A percentile compares a stretch with the other conserved stretches of the same genome.
Conservation (phyloP, 2,797 vertebrate species). For the Pantherophis alleghaniensis region DNA sequence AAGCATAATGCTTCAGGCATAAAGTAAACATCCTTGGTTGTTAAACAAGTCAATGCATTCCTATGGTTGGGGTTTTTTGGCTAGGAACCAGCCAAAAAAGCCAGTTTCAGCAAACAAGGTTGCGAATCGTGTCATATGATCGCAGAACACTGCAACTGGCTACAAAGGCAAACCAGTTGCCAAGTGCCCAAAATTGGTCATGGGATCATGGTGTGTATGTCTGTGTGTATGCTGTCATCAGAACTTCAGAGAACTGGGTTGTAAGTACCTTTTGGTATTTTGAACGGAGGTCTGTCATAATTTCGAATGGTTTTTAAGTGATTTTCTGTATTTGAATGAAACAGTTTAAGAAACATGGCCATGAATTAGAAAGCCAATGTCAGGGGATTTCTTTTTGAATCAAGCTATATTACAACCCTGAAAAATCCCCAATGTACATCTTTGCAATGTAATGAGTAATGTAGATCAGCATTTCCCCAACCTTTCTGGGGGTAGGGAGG, state of each 20-base stretch:
- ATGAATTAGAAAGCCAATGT: neutral
- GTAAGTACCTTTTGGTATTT: neutral
- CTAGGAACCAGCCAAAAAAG: neutral
- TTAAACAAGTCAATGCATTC: neutral
- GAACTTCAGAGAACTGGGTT: neutral
- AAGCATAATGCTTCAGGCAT: neutral
- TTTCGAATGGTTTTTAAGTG: neutral
- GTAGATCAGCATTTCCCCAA: neutral
- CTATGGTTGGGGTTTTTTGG: neutral
- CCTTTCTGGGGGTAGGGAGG: neutral
- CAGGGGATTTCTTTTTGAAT: constrained; percentile 11
- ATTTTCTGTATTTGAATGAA: neutral
- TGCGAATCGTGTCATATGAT: neutral
- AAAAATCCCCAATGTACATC: neutral
- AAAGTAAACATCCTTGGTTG: neutral
- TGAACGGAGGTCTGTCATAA: neutral
- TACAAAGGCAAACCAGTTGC: neutral
- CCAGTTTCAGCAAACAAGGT: neutral
- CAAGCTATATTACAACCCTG: neutral
- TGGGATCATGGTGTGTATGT: neutral
- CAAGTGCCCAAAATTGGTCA: neutral
- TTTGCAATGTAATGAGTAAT: constrained; percentile 2
- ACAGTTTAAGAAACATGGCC: neutral
- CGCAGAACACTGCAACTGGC: neutral
- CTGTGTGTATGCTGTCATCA: neutral